A percentile compares a stretch with the other conserved stretches of the same genome.
Conservation (phyloP, 2,888 invertebrate species). For the Zele albiditarsus region DNA sequence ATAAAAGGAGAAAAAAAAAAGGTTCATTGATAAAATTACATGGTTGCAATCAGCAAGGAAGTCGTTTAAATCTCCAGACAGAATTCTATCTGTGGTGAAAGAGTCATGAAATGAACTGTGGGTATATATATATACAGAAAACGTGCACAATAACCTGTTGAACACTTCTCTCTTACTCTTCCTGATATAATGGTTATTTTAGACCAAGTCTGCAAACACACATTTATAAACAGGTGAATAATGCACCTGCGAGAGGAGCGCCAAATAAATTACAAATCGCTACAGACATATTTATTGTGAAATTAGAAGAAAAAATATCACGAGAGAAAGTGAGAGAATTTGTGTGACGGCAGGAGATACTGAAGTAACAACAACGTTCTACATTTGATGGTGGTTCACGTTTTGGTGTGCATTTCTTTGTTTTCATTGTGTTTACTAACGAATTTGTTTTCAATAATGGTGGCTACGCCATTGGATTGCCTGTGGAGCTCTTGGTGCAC, state of each 20-base stretch:
- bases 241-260: neutral
- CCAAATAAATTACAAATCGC: neutral
- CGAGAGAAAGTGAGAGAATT: neutral
- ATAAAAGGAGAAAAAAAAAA: slow-evolving; percentile 11
- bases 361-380: neutral
- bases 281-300: neutral
- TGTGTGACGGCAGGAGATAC: neutral
- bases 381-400: neutral
- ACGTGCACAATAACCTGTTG: neutral
- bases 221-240: neutral
- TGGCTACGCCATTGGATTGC: no score
- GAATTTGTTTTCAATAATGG: neutral
- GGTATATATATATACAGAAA: neutral
- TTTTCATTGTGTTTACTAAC: neutral
- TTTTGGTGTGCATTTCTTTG: neutral
- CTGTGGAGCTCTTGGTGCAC: no score
- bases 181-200: neutral
- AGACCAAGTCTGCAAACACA: neutral
- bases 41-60: slow-evolving; percentile 1
- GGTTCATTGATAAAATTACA: slow-evolving; percentile 13
- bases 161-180: neutral
- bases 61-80: neutral
- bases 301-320: neutral
- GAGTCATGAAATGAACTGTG: neutral
- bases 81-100: slow-evolving; percentile 2